Base-by-base conservation (phyloP, 2,113 vertebrate genomes). In the Myiozetetes cayanensis region DNA sequence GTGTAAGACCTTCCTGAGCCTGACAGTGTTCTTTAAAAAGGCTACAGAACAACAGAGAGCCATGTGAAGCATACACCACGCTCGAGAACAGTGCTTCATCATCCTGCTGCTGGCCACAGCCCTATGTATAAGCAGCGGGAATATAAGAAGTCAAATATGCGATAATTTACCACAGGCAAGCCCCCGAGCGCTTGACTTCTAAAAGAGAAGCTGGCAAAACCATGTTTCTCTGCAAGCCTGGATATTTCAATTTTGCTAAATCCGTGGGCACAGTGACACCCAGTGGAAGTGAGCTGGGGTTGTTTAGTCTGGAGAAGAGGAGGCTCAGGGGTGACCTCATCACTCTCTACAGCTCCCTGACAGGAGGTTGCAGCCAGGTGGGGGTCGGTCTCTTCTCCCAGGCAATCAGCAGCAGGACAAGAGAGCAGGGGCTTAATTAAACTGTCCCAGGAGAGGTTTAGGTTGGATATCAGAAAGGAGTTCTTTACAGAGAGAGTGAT, bases 81-180 rank as follows among this genome's bases (percentile, higher is more conserved):
- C 15, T 85, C 37, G 55, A 82, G 37, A 87, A 23, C 14, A 66
- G 13, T 8, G 15, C 8, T 75, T 25, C 27, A n/a, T 28, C 2
- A 1, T 37, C 11, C 52, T 71, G n/a, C n/a, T n/a, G 8, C 35
- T 62, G 20, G 28, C 18, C 31, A 43, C 37, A 65, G 27, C 17
- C 23, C 19, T 46, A 2, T 2, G 5, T 25, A 50, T 14, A 62
- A 43, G 30, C 27, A 83, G 11, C 0, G 0, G 8, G 13, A 27
- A 3, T 5, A 3, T 27, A 52, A 65, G 14, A 63, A 49, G 28
- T 8, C 8, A 85, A 28, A 4, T 28, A 44, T 9, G 37, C 2
- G 6, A 56, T 35, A 37, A 65, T 47, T 68, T 43, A 4, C 37
- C 44, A 61, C 14, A 61, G 35, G n/a, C 14, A 75, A 73, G 12